A percentile compares a stretch with the other conserved stretches of the same genome.
phyloP scores from a whole-genome alignment of 2,888 invertebrate species.

The Ferdinandea cuprea region DNA sequence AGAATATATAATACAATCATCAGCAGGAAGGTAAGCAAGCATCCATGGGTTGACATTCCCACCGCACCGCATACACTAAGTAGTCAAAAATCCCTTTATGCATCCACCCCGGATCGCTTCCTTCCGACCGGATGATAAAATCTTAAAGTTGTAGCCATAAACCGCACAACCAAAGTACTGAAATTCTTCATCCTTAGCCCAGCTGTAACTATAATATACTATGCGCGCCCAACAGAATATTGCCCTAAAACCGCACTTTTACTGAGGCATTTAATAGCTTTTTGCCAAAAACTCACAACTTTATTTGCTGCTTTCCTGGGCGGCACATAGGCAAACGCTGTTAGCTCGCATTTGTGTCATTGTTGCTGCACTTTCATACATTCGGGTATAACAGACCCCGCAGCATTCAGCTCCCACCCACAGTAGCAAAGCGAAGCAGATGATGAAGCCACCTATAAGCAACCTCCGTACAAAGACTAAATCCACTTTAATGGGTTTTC shows the following conservation, averaged over 20 bases:
- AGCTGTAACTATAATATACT: neutral
- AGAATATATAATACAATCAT: too few relatives aligned
- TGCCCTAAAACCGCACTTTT: constrained; percentile 44
- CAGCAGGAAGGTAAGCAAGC: too few relatives aligned
- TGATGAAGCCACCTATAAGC: constrained; percentile 41
- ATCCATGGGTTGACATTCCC: too few relatives aligned
- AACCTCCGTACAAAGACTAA: constrained; percentile 24
- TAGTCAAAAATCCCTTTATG: too few relatives aligned
- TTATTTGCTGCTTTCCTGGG: constrained; percentile 1
- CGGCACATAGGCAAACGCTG: neutral
- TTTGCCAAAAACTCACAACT: constrained; percentile 25
- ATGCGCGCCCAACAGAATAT: neutral
- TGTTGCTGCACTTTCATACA: constrained; percentile 31
- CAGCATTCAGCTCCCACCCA: constrained; percentile 8
- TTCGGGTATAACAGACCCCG: too few relatives aligned
- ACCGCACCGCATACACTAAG: too few relatives aligned
- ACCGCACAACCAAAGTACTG: neutral
- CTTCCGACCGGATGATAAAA: neutral
- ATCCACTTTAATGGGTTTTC: constrained; percentile 63
- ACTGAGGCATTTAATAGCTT: constrained; percentile 50
- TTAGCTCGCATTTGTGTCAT: constrained; percentile 48
- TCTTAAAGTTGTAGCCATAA: constrained; percentile 19
- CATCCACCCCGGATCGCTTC: neutral
- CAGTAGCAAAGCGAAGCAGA: neutral
- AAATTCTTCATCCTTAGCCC: constrained; percentile 1